Conservation (phyloP, 2,888 invertebrate genomes). For the Drosophila parthenogenetica region DNA sequence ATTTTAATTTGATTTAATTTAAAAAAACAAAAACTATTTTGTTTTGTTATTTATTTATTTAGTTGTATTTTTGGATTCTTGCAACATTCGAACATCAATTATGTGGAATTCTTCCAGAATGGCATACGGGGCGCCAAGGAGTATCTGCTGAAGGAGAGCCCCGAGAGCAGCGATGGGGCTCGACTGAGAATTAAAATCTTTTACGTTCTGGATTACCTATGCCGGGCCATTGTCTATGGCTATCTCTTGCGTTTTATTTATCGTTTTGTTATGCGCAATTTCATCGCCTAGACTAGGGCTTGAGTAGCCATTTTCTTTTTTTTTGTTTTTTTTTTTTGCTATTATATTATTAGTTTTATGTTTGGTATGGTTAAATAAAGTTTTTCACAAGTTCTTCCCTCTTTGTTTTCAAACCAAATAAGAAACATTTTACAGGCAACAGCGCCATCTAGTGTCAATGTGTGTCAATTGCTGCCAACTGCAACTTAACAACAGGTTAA, state of each 20-base stretch:
- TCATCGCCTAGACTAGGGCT: slow-evolving; percentile 20
- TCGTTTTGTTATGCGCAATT: slow-evolving; percentile 36
- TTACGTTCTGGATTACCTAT: slow-evolving; percentile 62
- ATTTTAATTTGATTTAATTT: too few relatives aligned
- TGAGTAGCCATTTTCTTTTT: neutral
- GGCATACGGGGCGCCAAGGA: slow-evolving; percentile 82
- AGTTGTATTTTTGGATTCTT: slow-evolving; percentile 69
- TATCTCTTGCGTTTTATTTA: slow-evolving; percentile 57
- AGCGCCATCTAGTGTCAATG: slow-evolving; percentile 25
- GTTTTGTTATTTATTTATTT: neutral
- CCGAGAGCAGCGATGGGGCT: slow-evolving; percentile 67
- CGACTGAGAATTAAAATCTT: slow-evolving; percentile 71
- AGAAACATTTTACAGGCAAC: neutral
- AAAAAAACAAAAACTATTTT: too few relatives aligned
- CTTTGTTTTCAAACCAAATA: neutral
- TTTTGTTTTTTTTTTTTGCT: slow-evolving; percentile 28
- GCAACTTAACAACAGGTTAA: neutral
- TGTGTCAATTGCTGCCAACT: too few relatives aligned
- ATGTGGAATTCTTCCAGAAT: slow-evolving; percentile 73
- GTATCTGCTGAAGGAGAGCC: slow-evolving; percentile 80
- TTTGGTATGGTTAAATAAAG: slow-evolving; percentile 42
- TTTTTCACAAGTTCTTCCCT: neutral
- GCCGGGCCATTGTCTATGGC: slow-evolving; percentile 62
- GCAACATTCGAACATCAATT: slow-evolving; percentile 70
- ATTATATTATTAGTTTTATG: slow-evolving; percentile 5